phyloP scores from a whole-genome alignment of 2,888 invertebrate genomes.

The Chaetoderma sp. region DNA sequence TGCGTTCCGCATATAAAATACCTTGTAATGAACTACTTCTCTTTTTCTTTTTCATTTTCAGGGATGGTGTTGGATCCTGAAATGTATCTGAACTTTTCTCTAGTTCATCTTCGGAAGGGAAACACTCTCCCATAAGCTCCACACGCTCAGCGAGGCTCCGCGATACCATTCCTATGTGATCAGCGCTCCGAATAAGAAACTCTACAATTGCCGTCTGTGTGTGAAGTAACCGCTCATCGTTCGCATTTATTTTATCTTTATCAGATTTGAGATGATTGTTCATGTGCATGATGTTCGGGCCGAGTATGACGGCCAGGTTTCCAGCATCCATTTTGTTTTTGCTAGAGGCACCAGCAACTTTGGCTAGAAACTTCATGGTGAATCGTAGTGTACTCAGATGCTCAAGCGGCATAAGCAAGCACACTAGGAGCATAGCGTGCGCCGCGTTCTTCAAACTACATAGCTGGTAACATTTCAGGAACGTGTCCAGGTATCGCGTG shows the following conservation, averaged over 20 bases:
- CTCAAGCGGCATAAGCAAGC: conserved; percentile 80
- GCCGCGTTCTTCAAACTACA: conserved; percentile 64
- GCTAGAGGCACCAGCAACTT: conserved; percentile 78
- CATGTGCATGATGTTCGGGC: conserved; percentile 87
- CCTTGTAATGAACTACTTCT: conserved; percentile 89
- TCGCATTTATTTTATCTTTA: conserved; percentile 59
- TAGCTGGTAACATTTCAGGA: conserved; percentile 73
- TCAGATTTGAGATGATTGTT: conserved; percentile 73
- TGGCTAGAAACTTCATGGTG: conserved; percentile 80
- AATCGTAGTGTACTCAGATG: conserved; percentile 85
- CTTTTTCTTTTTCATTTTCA: conserved; percentile 78
- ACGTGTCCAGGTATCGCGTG: conserved; percentile 79
- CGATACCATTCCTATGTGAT: conserved; percentile 81
- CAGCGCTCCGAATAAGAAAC: conserved; percentile 83
- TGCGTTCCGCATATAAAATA: too few species aligned
- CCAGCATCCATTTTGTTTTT: conserved; percentile 86
- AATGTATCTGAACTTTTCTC: conserved; percentile 48
- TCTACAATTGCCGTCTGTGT: conserved; percentile 71
- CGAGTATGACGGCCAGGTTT: conserved; percentile 87
- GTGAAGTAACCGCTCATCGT: conserved; percentile 60
- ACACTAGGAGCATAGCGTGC: conserved; percentile 78
- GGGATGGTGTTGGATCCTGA: conserved; percentile 57
- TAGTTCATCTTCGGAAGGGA: conserved; percentile 60
- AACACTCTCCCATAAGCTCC: conserved; percentile 54
- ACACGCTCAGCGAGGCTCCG: conserved; percentile 72